Percentiles rank a stretch among this genome's conserved stretches.
These are phyloP conservation scores for Papilio glaucus DNA, from an alignment of 1,140 invertebrate species.

Conservation along the genomic window DNA sequence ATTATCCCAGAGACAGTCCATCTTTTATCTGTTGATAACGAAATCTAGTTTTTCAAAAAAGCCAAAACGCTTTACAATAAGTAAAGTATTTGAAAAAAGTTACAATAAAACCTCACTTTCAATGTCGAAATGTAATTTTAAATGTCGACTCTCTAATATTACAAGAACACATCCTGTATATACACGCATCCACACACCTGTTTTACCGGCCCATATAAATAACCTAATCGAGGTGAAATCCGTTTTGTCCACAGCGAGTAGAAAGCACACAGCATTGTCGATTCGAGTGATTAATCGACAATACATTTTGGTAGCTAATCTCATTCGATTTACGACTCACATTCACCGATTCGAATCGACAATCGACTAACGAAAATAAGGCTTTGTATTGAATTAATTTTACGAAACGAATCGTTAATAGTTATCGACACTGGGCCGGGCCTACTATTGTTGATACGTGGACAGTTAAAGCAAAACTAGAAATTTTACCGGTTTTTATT, in stretches of 20 bases:
- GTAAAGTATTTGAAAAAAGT: too few species aligned
- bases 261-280: slow-evolving; percentile 59
- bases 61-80: too few species aligned
- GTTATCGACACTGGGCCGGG: slow-evolving; percentile 5
- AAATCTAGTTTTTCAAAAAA: too few species aligned
- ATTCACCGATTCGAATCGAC: slow-evolving; percentile 49
- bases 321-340: slow-evolving; percentile 66
- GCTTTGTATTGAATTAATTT: slow-evolving; percentile 33
- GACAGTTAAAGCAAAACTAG: slow-evolving; percentile 23
- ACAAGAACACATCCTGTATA: slow-evolving; percentile 58
- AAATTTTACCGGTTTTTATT: slow-evolving; percentile 28
- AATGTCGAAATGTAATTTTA: not conserved
- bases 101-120: not conserved
- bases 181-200: slow-evolving; percentile 63
- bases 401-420: slow-evolving; percentile 24
- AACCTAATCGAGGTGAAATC: slow-evolving; percentile 69
- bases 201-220: slow-evolving; percentile 66
- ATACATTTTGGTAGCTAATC: slow-evolving; percentile 63
- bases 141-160: slow-evolving; percentile 15
- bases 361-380: slow-evolving; percentile 29
- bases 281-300: slow-evolving; percentile 53
- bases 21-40: too few species aligned
- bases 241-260: slow-evolving; percentile 66
- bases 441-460: slow-evolving; percentile 28
- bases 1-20: too few species aligned